Percentiles rank a stretch among this genome's conserved stretches.
Conservation (phyloP, 2,888 invertebrate species). For the Drosophila cyrtoloma region DNA sequence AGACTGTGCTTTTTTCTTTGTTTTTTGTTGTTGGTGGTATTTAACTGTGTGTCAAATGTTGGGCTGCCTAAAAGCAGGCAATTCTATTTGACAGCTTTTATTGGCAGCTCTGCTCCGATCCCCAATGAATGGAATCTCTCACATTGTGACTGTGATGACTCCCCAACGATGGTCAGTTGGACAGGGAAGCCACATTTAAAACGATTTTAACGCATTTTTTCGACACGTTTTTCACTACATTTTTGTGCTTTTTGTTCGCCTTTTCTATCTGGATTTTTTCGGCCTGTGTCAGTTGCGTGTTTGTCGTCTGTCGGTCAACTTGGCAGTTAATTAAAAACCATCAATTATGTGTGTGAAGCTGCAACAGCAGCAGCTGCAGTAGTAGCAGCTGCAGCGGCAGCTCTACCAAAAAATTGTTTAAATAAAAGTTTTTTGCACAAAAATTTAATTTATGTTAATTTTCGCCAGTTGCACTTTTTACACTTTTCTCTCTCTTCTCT, state of each 20-base stretch:
- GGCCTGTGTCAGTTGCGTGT: conserved; percentile 65
- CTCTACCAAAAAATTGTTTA: conserved; percentile 12
- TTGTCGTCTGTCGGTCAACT: conserved; percentile 78
- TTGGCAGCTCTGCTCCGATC: conserved; percentile 36
- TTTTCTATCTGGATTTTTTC: conserved; percentile 16
- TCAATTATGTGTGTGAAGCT: conserved; percentile 69
- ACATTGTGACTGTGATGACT: conserved; percentile 17
- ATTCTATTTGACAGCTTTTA: conserved; percentile 65
- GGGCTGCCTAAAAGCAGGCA: conserved; percentile 49
- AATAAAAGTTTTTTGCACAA: conserved; percentile 34
- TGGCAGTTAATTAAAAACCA: conserved; percentile 79
- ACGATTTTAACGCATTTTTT: conserved; percentile 29
- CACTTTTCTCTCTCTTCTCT: background rate
- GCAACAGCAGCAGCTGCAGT: conserved; percentile 18
- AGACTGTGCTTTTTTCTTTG: conserved; percentile 2
- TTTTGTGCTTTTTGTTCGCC: background rate
- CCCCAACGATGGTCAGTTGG: conserved; percentile 6
- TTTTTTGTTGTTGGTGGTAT: conserved; percentile 4
- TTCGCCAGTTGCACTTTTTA: conserved; percentile 40
- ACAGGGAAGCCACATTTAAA: conserved; percentile 19
- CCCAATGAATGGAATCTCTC: conserved; percentile 17
- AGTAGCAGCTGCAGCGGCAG: background rate
- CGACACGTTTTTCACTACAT: background rate
- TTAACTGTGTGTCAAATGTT: conserved; percentile 24
- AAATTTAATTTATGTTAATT: conserved; percentile 78